Percentiles rank a stretch among this genome's conserved stretches.
phyloP scores from a whole-genome alignment of 2,888 invertebrate genomes.

The Dynastes hyllus region DNA sequence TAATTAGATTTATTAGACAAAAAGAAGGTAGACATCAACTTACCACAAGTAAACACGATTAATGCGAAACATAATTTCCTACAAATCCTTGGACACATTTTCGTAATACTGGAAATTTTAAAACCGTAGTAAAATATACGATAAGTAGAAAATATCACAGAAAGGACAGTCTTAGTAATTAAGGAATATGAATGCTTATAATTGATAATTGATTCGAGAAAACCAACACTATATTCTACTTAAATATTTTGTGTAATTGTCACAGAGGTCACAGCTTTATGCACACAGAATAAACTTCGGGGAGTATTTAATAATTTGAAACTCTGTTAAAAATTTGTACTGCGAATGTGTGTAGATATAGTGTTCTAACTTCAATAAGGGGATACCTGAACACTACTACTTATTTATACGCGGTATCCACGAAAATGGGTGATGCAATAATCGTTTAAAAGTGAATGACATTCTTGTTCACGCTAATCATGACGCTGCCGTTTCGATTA shows the following conservation, averaged over 20 bases:
- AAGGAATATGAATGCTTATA: not conserved
- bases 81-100: conserved; percentile 43
- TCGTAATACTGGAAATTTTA: conserved; percentile 44
- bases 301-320: conserved; percentile 9
- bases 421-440: conserved; percentile 41
- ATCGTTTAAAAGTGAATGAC: conserved; percentile 37
- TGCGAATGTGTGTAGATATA: conserved; percentile 11
- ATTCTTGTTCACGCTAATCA: conserved; percentile 32
- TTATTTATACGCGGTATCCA: conserved; percentile 32
- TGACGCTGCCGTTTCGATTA: conserved; percentile 39
- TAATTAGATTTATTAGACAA: conserved; percentile 27
- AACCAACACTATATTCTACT: conserved; percentile 36
- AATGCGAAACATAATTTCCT: conserved; percentile 43
- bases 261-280: not conserved
- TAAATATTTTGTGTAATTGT: not conserved
- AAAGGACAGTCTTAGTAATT: conserved; percentile 31
- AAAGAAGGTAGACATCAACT: conserved; percentile 13
- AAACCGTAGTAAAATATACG: conserved; percentile 32
- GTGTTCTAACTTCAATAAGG: conserved; percentile 29
- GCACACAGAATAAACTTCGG: not conserved
- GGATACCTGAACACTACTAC: conserved; percentile 5
- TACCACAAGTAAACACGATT: conserved; percentile 39
- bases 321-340: conserved; percentile 17
- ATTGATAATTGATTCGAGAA: conserved; percentile 15
- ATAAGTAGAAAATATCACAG: conserved; percentile 41